A percentile compares a stretch with the other conserved stretches of the same genome.
These are phyloP conservation scores for Chelon labrosus DNA, from an alignment of 2,797 vertebrate species.

Conservation along the genomic window DNA sequence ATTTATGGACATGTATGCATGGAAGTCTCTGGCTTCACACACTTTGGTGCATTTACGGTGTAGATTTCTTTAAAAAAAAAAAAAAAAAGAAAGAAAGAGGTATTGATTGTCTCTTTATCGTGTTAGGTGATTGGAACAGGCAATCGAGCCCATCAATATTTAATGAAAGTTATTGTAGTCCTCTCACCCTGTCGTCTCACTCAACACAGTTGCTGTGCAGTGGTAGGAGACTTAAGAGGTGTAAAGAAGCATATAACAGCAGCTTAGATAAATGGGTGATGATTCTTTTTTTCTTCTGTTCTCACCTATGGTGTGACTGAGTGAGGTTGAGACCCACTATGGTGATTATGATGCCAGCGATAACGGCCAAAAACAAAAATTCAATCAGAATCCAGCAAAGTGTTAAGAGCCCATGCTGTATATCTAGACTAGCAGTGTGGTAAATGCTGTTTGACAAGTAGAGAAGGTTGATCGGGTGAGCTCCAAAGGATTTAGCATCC, in stretches of 20 bases:
- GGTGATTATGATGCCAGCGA: constrained; percentile 4
- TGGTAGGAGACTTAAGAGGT: neutral
- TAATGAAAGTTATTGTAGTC: constrained; percentile 51
- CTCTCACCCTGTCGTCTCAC: constrained; percentile 17
- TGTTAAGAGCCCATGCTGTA: neutral
- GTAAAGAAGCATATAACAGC: neutral
- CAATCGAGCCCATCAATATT: constrained; percentile 55
- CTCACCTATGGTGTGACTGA: constrained; percentile 1
- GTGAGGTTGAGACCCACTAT: constrained; percentile 1
- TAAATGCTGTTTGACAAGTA: neutral
- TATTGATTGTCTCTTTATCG: constrained; percentile 26
- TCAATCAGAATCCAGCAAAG: constrained; percentile 3
- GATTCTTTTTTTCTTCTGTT: constrained; percentile 2
- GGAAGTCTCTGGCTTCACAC: neutral
- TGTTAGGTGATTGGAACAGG: constrained; percentile 31
- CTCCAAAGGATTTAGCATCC: constrained; percentile 1
- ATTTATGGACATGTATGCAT: neutral
- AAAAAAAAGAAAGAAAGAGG: no score
- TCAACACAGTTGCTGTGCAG: constrained; percentile 6
- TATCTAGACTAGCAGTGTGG: neutral
- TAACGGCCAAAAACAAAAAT: neutral
- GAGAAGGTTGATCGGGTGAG: constrained; percentile 1
- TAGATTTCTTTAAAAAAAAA: constrained; percentile 5
- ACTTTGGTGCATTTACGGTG: constrained; percentile 7
- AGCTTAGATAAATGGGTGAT: neutral